These are phyloP conservation scores for Azemiops feae DNA, from an alignment of 2,113 vertebrate species.

Conservation along the genomic window DNA sequence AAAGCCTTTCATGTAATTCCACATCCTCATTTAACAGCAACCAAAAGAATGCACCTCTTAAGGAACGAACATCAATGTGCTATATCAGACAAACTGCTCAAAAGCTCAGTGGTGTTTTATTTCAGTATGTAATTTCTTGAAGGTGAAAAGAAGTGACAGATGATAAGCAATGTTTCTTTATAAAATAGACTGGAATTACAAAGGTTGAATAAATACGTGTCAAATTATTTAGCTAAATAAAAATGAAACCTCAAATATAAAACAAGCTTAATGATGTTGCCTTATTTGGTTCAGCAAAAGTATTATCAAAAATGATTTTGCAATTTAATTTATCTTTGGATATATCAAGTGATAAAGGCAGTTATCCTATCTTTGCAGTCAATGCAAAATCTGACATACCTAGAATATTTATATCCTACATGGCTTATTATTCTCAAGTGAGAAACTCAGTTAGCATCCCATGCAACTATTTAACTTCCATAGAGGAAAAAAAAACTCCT, in stretches of 20 bases:
- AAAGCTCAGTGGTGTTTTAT: accelerated
- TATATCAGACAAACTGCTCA: accelerated
- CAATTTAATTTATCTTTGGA: background rate
- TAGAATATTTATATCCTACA: background rate
- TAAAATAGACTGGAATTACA: background rate
- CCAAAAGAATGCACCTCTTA: accelerated
- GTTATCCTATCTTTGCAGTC: background rate
- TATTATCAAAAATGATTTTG: background rate
- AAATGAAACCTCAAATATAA: background rate
- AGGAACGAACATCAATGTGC: background rate
- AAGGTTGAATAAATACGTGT: background rate
- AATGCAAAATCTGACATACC: background rate
- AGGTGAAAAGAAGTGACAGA: background rate
- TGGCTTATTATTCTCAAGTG: background rate
- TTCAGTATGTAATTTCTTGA: accelerated
- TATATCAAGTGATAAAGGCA: background rate
- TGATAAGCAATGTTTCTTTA: accelerated
- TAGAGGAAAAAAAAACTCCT: background rate
- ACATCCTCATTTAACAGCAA: background rate
- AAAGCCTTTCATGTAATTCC: background rate
- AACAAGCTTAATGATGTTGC: background rate
- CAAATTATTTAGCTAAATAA: background rate
- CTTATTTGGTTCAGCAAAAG: background rate
- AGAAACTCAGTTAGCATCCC: background rate
- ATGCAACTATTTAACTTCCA: background rate